Percentiles rank a stretch among this genome's conserved stretches.
These are phyloP conservation scores for Andrena haemorrhoa DNA, from an alignment of 2,888 invertebrate species.

Conservation along the genomic window DNA sequence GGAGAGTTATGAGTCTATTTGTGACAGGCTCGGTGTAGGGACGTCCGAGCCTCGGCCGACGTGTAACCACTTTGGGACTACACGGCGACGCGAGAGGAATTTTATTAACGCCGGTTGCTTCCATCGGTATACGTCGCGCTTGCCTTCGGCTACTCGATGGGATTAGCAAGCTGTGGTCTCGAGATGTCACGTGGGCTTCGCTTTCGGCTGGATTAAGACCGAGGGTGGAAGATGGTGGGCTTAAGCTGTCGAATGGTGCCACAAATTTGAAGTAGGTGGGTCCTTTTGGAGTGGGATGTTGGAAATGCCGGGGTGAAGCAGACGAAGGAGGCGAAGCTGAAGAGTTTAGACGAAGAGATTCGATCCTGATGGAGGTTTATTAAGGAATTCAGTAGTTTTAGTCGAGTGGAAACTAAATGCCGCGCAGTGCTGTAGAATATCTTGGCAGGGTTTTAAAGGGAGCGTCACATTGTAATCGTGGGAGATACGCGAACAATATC, in stretches of 20 bases:
- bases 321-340: no score
- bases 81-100: slow-evolving; percentile 17
- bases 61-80: slow-evolving; percentile 12
- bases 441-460: not conserved
- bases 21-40: slow-evolving; percentile 9
- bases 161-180: not conserved
- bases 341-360: no score
- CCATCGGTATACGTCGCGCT: not conserved
- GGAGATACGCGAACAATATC: not conserved
- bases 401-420: not conserved
- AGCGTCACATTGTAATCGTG: slow-evolving; percentile 10
- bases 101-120: slow-evolving; percentile 31
- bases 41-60: not conserved
- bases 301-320: no score
- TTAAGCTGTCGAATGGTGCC: no score
- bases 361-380: no score
- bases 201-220: no score
- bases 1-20: slow-evolving; percentile 46
- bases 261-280: no score
- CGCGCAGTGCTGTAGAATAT: not conserved
- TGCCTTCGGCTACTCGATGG: not conserved
- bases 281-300: no score
- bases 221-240: no score
- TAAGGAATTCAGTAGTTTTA: no score
- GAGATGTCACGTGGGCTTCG: no score